Percentiles rank a stretch among this genome's conserved stretches.
These are phyloP conservation scores for Cheilosia soror DNA, from an alignment of 2,888 invertebrate species.

Conservation along the genomic window DNA sequence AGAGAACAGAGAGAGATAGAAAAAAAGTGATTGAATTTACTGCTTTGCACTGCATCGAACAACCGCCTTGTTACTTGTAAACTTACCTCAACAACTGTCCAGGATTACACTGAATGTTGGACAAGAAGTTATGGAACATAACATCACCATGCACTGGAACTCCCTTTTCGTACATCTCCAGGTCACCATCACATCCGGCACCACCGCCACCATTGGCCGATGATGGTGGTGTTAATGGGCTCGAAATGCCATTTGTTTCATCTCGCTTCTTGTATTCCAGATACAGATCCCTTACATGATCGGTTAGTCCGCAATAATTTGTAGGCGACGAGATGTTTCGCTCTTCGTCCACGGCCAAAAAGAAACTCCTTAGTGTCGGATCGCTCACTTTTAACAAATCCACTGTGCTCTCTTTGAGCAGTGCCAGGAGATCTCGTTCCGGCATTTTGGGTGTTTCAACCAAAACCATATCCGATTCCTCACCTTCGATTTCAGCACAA, in stretches of 20 bases:
- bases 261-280: constrained; percentile 86
- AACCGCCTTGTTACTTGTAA: not conserved
- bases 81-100: constrained; percentile 92
- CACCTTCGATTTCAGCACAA: constrained; percentile 92
- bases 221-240: constrained; percentile 77
- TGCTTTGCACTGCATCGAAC: too few species aligned
- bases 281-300: constrained; percentile 87
- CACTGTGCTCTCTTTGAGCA: constrained; percentile 87
- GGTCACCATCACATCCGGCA: constrained; percentile 77
- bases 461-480: constrained; percentile 90
- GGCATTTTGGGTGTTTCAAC: constrained; percentile 91
- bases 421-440: constrained; percentile 87
- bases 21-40: too few species aligned
- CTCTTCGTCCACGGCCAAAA: constrained; percentile 87
- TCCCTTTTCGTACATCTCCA: constrained; percentile 92
- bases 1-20: too few species aligned
- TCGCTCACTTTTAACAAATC: constrained; percentile 82
- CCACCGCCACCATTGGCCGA: constrained; percentile 73
- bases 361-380: constrained; percentile 84
- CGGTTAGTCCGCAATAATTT: constrained; percentile 82
- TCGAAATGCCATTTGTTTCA: constrained; percentile 78
- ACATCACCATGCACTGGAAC: constrained; percentile 92
- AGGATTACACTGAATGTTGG: constrained; percentile 89
- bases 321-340: constrained; percentile 81
- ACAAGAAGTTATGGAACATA: constrained; percentile 91